phyloP scores from a whole-genome alignment of 1,140 invertebrate species.

The Brachionus sp. region DNA sequence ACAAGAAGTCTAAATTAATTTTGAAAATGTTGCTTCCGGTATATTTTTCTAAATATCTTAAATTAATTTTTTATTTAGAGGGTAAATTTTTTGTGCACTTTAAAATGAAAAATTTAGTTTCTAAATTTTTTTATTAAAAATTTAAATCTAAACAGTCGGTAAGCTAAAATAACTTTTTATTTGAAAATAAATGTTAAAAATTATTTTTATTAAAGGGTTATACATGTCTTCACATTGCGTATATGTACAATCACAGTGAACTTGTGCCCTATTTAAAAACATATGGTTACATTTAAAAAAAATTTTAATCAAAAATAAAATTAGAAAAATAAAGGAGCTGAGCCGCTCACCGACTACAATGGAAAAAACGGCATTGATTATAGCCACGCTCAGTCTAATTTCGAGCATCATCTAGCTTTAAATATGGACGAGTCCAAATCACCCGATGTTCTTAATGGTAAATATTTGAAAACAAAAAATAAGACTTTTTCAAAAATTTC shows the following conservation, averaged over 20 bases:
- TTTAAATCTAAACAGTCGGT: neutral
- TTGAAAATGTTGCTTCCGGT: neutral
- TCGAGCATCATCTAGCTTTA: neutral
- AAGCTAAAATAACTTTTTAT: neutral
- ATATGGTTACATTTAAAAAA: neutral
- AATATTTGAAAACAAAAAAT: neutral
- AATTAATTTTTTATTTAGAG: constrained; percentile 14
- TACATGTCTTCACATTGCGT: constrained; percentile 38
- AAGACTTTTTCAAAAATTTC: neutral
- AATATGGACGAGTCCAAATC: neutral
- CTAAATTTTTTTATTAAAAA: neutral
- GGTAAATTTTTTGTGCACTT: neutral
- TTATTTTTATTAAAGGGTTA: neutral
- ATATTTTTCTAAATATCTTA: neutral
- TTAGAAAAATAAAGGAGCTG: neutral
- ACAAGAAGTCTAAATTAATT: neutral
- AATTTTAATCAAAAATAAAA: neutral
- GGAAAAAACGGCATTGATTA: constrained; percentile 40
- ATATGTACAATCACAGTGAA: constrained; percentile 42
- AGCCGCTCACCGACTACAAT: constrained; percentile 4
- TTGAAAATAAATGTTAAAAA: neutral
- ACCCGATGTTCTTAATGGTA: constrained; percentile 6
- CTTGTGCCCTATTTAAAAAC: constrained; percentile 40
- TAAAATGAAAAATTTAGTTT: neutral
- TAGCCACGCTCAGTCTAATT: neutral